A percentile compares a stretch with the other conserved stretches of the same genome.
Evolutionary conservation across 2,113 vertebrate species (phyloP).

Genomic region (Pedionomus torquatus): DNA sequence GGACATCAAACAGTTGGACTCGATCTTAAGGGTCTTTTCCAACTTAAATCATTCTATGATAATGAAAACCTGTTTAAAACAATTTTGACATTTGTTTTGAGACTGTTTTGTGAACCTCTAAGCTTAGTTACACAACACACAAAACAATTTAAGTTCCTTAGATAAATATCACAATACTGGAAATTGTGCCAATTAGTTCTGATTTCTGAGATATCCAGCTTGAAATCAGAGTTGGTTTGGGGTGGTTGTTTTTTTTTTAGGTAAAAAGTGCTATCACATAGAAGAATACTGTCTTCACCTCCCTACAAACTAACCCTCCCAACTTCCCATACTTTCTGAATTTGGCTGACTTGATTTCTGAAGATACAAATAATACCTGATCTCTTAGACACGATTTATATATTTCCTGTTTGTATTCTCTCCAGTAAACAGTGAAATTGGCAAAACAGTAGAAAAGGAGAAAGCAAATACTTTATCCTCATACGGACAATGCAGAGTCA

Average conservation of each 20-base stretch:
- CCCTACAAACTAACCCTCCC: background rate
- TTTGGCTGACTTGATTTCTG: background rate
- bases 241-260: background rate
- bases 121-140: background rate
- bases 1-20: background rate
- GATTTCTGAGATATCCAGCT: background rate
- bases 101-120: background rate
- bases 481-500: background rate
- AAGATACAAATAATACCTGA: no score
- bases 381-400: no score
- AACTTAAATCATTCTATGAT: background rate
- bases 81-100: background rate
- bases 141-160: background rate
- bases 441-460: background rate
- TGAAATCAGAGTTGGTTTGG: background rate
- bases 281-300: background rate
- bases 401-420: background rate
- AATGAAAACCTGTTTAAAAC: background rate
- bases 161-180: background rate
- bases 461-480: background rate
- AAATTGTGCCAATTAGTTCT: background rate
- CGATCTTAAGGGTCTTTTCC: background rate
- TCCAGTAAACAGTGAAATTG: background rate
- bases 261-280: background rate
- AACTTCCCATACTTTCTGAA: background rate